Percentiles rank a stretch among this genome's conserved stretches.
These are phyloP conservation scores for Megalurothrips usitatus DNA, from an alignment of 2,888 invertebrate species.

Conservation along the genomic window DNA sequence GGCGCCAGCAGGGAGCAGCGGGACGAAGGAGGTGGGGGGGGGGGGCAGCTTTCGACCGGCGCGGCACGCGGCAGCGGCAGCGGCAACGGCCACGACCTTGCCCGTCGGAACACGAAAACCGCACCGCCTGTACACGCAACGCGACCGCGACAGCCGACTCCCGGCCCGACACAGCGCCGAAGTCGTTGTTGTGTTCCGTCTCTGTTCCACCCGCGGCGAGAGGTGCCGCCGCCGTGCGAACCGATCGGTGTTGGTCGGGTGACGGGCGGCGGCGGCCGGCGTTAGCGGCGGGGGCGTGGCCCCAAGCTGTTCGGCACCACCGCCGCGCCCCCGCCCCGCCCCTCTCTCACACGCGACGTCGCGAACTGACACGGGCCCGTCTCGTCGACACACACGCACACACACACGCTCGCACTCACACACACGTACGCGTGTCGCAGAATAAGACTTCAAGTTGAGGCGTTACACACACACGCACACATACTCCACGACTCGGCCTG, in stretches of 20 bases:
- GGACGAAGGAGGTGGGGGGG: neutral
- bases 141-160: neutral
- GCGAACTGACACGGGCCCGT: too few relatives aligned
- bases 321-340: too few relatives aligned
- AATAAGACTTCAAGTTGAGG: neutral
- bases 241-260: too few relatives aligned
- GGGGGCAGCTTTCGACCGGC: neutral
- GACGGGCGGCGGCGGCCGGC: too few relatives aligned
- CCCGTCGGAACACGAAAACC: neutral
- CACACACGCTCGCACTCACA: neutral
- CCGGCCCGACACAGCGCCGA: too few relatives aligned
- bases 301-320: too few relatives aligned
- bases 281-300: too few relatives aligned
- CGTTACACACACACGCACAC: neutral
- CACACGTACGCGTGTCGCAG: neutral
- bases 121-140: neutral
- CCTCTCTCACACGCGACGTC: too few relatives aligned
- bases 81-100: constrained; percentile 5
- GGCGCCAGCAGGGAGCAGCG: neutral
- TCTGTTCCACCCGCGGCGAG: too few relatives aligned
- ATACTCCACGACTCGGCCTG: neutral
- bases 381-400: neutral
- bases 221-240: too few relatives aligned
- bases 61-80: neutral
- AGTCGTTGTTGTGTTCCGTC: too few relatives aligned